phyloP scores from a whole-genome alignment of 2,797 vertebrate genomes.

The Darevskia nairensis region DNA sequence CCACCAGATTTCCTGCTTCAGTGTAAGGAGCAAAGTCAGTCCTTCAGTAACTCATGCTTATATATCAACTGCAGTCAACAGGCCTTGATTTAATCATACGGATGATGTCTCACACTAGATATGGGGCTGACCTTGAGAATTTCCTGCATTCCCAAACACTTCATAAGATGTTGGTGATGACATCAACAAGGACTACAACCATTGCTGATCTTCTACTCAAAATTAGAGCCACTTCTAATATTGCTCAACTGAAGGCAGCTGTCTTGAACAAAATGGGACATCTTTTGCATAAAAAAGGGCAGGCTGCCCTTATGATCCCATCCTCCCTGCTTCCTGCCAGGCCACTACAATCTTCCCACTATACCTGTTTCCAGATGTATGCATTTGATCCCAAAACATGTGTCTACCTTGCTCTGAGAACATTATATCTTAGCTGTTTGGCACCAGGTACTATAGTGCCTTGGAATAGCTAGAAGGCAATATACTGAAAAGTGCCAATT shows the following conservation, averaged over 20 bases:
- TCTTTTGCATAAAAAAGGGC: neutral
- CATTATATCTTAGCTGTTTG: neutral
- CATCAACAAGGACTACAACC: neutral
- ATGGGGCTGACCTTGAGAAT: constrained; percentile 3
- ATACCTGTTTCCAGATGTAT: neutral
- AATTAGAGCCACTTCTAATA: neutral
- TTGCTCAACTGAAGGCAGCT: neutral
- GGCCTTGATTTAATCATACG: constrained; percentile 28
- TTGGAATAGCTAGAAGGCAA: neutral
- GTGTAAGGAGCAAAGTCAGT: constrained; percentile 17
- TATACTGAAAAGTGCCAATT: neutral
- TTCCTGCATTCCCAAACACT: constrained; percentile 10
- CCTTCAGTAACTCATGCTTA: constrained; percentile 18
- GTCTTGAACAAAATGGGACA: neutral
- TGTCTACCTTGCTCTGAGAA: neutral
- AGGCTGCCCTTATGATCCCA: neutral
- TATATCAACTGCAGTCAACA: constrained; percentile 23
- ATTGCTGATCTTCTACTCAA: neutral
- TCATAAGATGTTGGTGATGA: neutral
- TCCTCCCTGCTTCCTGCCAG: neutral
- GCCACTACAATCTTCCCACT: neutral
- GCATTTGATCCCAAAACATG: neutral
- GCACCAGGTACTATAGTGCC: neutral
- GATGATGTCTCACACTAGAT: neutral
- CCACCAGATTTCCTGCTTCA: constrained; percentile 65